Conservation (phyloP, 2,797 vertebrate species). For the Eleutherodactylus coqui region DNA sequence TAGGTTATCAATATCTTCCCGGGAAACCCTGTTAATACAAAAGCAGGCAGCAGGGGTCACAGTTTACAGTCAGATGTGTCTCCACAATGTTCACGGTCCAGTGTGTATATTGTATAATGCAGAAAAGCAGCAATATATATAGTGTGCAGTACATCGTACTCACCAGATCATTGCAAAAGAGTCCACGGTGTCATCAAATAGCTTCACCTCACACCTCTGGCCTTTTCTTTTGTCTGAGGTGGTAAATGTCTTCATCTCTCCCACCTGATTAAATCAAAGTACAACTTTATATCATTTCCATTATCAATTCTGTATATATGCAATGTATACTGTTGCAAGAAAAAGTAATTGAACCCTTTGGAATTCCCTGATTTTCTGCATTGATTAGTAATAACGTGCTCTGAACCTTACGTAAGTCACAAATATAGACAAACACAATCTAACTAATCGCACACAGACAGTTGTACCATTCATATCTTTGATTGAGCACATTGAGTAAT, state of each 20-base stretch:
- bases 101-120: background rate
- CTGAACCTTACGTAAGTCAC: too few relatives aligned
- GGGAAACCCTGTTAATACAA: too few relatives aligned
- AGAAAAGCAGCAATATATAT: background rate
- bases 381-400: too few relatives aligned
- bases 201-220: constrained; percentile 91
- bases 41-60: background rate
- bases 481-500: too few relatives aligned
- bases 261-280: constrained; percentile 77
- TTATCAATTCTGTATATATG: too few relatives aligned
- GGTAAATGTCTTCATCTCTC: constrained; percentile 86
- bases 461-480: too few relatives aligned
- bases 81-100: background rate
- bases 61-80: background rate
- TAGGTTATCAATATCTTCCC: too few relatives aligned
- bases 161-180: constrained; percentile 92
- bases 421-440: too few relatives aligned
- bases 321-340: too few relatives aligned
- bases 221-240: constrained; percentile 92
- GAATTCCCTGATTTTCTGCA: too few relatives aligned
- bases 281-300: background rate
- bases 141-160: constrained; percentile 40
- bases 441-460: too few relatives aligned
- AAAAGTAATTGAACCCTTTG: too few relatives aligned
- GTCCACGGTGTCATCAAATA: constrained; percentile 89